These are phyloP conservation scores for Sylvilagus floridanus DNA, from an alignment of 2,797 vertebrate species.

Conservation along the genomic window DNA sequence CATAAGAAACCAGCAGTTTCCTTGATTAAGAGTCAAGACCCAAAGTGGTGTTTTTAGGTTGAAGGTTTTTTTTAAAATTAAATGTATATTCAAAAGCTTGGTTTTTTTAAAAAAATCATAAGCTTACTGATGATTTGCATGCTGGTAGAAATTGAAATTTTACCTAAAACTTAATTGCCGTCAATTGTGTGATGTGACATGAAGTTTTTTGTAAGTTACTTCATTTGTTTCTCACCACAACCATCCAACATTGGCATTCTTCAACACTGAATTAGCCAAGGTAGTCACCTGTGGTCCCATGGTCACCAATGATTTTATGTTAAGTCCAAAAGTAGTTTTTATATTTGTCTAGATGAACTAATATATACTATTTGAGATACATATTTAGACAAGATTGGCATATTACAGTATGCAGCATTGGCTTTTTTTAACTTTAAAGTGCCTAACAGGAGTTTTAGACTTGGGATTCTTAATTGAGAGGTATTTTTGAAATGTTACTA, in stretches of 20 bases:
- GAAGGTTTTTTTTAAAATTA: neutral
- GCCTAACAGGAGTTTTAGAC: neutral
- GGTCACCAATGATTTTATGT: neutral
- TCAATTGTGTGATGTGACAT: neutral
- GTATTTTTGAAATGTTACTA: constrained; percentile 58
- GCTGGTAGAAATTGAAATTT: constrained; percentile 24
- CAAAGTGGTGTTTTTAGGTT: constrained; percentile 39
- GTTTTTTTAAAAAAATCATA: neutral
- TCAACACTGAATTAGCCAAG: neutral
- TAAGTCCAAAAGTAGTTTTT: constrained; percentile 31
- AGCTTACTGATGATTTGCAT: constrained; percentile 4
- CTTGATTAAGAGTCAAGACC: neutral
- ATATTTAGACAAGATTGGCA: constrained; percentile 18
- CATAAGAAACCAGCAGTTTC: neutral
- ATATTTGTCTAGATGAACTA: neutral
- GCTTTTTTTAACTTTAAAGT: constrained; percentile 5
- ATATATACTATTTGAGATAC: constrained; percentile 43
- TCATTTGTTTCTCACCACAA: neutral
- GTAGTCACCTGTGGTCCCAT: neutral
- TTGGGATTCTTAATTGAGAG: constrained; percentile 38
- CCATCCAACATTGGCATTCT: neutral
- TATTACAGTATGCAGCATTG: neutral
- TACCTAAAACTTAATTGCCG: constrained; percentile 13
- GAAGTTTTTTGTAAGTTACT: neutral
- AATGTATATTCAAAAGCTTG: constrained; percentile 6